phyloP scores from a whole-genome alignment of 2,113 vertebrate genomes.

The Agelaius phoeniceus region DNA sequence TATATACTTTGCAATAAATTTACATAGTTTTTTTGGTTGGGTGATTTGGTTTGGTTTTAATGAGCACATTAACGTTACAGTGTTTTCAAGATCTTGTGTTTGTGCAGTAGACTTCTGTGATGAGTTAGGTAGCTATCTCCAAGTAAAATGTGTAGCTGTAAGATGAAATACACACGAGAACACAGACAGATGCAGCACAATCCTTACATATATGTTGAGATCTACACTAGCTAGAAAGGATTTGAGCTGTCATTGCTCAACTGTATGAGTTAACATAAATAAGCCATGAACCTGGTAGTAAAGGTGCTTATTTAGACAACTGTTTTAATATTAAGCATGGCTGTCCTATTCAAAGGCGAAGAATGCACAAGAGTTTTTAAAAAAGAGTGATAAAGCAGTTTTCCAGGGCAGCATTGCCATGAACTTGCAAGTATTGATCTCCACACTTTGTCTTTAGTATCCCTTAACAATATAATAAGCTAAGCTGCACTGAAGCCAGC shows the following conservation, averaged over 20 bases:
- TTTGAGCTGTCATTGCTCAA: not conserved
- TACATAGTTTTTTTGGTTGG: not conserved
- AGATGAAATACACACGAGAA: not conserved
- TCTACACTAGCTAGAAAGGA: not conserved
- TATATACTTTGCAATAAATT: not conserved
- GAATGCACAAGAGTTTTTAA: not conserved
- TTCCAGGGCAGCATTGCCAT: not conserved
- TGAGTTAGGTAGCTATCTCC: not conserved
- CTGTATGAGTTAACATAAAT: not conserved
- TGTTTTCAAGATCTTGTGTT: not conserved
- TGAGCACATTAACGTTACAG: not conserved
- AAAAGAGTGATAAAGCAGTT: not conserved
- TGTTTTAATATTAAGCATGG: not conserved
- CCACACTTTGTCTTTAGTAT: not conserved
- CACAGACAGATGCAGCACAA: not conserved
- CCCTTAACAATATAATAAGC: not conserved
- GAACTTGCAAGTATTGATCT: not conserved
- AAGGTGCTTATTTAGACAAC: not conserved
- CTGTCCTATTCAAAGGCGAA: not conserved
- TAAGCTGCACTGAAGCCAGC: not conserved
- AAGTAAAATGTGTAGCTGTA: accelerated
- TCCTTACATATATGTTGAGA: not conserved
- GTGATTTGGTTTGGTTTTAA: not conserved
- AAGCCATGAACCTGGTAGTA: not conserved
- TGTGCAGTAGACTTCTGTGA: not conserved